Evolutionary conservation across 2,797 vertebrate genomes (phyloP), one percentile per base, ranked within the genome.

Genomic region (Heliangelus exortis): DNA sequence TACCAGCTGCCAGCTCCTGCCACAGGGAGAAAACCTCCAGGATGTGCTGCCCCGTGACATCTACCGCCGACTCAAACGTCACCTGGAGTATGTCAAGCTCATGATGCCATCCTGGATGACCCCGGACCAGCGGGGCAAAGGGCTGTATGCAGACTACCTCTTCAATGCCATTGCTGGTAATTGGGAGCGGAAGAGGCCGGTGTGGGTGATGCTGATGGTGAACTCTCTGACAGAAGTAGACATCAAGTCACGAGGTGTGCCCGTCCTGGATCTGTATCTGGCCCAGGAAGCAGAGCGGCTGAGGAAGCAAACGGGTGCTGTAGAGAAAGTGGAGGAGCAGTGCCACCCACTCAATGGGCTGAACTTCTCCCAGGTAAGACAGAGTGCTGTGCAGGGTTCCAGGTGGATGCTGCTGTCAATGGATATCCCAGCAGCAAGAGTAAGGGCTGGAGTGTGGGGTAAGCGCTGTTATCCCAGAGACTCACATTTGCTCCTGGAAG

Each of bases 151-250:
- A 0, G 98, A 99, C 96, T 99, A 99, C 95, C 98, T 99, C 84
- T 99, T 99, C 95, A 99, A 98, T 1, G 99, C 98, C 89, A 99
- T 99, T 12, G 98, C 98, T 1, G 98, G 99, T 28, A 99, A 99
- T 97, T 99, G 98, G 99, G 98, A 99, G 94, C 95, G 98, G 89
- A 99, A 99, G 96, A 98, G 98, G 33, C 99, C 99, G 0, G 97
- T 99, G 26, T 99, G 99, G 99, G 98, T 99, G 92, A 99, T 99
- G 98, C 96, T 99, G 88, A 99, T 99, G 98, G 98, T 99, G 94
- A 99, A 99, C 94, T 99, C 98, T 4, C 93, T 99, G 93, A 99
- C 98, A 0, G 98, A 99, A 94, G 98, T 98, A 6, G 98, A 99
- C 82, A 98, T 99, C 65, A 99, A 98, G 96, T 99, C 98, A 0